Percentiles rank a stretch among this genome's conserved stretches.
phyloP scores from a whole-genome alignment of 2,113 vertebrate genomes.

The Cottus gobio region DNA sequence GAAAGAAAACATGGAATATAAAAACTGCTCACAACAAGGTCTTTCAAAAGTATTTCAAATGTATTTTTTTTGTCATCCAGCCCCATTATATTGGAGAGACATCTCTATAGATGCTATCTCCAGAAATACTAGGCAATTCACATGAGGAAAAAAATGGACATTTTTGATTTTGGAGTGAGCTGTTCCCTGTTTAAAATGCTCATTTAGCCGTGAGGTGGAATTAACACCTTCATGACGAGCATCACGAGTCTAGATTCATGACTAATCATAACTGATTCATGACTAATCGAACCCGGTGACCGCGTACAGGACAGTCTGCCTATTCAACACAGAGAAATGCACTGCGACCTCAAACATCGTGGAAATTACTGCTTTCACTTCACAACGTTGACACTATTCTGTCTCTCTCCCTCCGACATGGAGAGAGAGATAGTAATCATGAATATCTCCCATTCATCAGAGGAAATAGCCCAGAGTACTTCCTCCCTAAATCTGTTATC shows the following conservation, averaged over 20 bases:
- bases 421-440: conserved; percentile 4
- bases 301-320: background rate
- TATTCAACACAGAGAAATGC: background rate
- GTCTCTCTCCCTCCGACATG: conserved; percentile 2
- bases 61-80: too few species aligned
- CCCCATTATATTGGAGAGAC: too few species aligned
- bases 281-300: background rate
- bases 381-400: conserved; percentile 1
- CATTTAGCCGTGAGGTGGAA: conserved; percentile 5
- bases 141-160: too few species aligned
- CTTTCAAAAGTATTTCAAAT: too few species aligned
- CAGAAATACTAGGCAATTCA: too few species aligned
- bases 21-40: too few species aligned
- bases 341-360: background rate
- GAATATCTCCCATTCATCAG: conserved; percentile 49
- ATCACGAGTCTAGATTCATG: background rate
- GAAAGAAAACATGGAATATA: too few species aligned
- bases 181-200: background rate
- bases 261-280: too few species aligned
- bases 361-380: background rate
- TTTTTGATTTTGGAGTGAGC: too few species aligned
- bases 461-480: conserved; percentile 20
- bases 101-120: too few species aligned
- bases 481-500: conserved; percentile 53
- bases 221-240: background rate